Base-by-base conservation (phyloP, 2,888 invertebrate species). In the Cephus spinipes region DNA sequence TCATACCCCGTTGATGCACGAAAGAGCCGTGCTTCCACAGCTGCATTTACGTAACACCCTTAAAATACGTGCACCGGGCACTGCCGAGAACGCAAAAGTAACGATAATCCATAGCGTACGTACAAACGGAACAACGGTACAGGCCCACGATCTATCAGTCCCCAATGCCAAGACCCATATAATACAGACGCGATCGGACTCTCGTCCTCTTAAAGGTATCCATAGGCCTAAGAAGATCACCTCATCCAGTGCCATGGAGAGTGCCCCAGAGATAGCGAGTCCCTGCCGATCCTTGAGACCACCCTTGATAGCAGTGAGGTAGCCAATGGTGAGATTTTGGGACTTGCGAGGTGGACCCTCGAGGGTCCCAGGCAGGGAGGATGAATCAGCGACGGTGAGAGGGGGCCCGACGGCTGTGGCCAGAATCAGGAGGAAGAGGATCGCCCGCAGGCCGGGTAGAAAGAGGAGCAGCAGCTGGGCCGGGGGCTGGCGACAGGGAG, bases 251-350 rank as follows among this genome's bases (percentile, higher is more conserved):
- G 98, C 98, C 94, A 96, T 95, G 73, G 97, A 94, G 84, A 98
- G 94, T 77, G 98, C 98, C 79, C 98, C 98, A 76, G 97, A 97
- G 88, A 98, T 96, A 83, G 96, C 94, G 87, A 98, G 94, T 32
- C 98, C 98, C 92, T 97, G 96, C 82, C 96, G 94, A 90, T 96
- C 96, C 87, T 95, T 95, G 84, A 95, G 93, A 77, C 94, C 94
- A 86, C 96, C 97, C 91, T 94, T 96, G 90, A 96, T 94, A 78
- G 97, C 96, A 76, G 97, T 96, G 89, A 98, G 93, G 92, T 97
- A 98, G 82, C 98, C 98, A 87, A 98, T 94, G 86, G 95, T 96
- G 88, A 98, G 94, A 81, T 93, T 91, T 77, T 87, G 88, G 12
- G 85, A 82, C 76, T 86, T 87, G 75, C 83, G 81, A 40, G 82